Base-by-base conservation (phyloP, 2,888 invertebrate species). In the Chelonus formosanus region DNA sequence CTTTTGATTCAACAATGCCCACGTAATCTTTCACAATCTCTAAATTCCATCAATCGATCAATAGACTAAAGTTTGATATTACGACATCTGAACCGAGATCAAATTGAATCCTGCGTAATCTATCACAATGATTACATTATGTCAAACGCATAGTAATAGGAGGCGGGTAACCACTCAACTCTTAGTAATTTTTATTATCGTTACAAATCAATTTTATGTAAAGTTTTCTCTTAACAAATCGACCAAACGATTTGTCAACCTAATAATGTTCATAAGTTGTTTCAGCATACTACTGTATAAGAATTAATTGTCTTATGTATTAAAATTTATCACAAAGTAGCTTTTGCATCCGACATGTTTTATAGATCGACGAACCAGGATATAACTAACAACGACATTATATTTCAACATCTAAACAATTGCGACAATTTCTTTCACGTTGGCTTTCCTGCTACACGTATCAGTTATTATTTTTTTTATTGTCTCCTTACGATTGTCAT, bases 301-400 rank as follows among this genome's bases (percentile, higher is more conserved):
- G 32, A 52, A 52, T 34, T 32, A 52, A 52, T 8, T 6, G 3
- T 32, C 48, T 48, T 10, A 48, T 10, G 31, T 48, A 48, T 48
- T 48, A 48, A 54, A 10, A 56, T 44, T 3, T 56, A 10, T 56
- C 31, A 58, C 47, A 44, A 20, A 10, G 10, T 4, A 20, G 36
- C 10, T 50, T 20, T 20, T 36, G 48, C 48, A 36, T 54, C 36
- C 67, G 68, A 73, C 72, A 71, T 69, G 70, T 73, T 75, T 74
- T 68, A 40, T 71, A 74, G 78, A 76, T 81, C 81, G 77, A 74
- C 75, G 79, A 81, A 81, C 79, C 80, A 77, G 80, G 78, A 79
- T 77, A 65, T 72, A 70, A 69, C 68, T 75, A 62, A 69, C 53
- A 65, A 54, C 31, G 20, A 52, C 31, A 32, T 61, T 61, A 66